Evolutionary conservation across 2,113 vertebrate genomes (phyloP), one percentile per base, ranked within the genome.

Genomic region (Myotis yumanensis): DNA sequence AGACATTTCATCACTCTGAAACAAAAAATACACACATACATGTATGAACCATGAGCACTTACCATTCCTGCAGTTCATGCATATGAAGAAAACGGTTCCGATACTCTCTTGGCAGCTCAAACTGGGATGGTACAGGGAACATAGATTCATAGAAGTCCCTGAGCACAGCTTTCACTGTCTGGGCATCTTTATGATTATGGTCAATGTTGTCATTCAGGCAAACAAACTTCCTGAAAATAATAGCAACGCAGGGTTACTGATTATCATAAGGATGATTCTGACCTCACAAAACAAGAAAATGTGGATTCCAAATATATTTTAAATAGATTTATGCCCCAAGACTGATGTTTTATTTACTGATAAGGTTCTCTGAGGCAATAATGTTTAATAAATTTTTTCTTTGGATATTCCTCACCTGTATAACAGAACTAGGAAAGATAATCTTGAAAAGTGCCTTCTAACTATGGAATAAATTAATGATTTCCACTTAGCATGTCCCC

Each of bases 131-230:
- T 94, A 99, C 98, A 0, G 99, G 99, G 97, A 99, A 99, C 99
- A 99, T 99, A 5, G 99, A 99, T 95, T 99, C 99, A 2, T 99
- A 99, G 98, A 99, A 99, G 96, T 99, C 99, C 95, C 99, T 98
- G 95, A 99, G 98, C 62, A 99, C 99, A 0, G 99, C 99, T 97
- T 99, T 99, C 89, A 99, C 99, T 4, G 99, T 99, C 95, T 98
- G 98, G 18, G 99, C 99, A 83, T 99, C 99, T 94, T 99, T 99
- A 92, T 99, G 99, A 95, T 96, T 99, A 97, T 99, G 99, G 97
- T 99, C 99, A 86, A 99, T 99, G 96, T 99, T 99, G 96, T 99
- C 99, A 86, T 99, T 99, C 92, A 99, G 97, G 93, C 99, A 99
- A 98, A 99, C 98, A 97, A 99, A 99, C 98, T 99, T 99, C 98